These are phyloP conservation scores for Drosophila atroscutellata DNA, from an alignment of 2,888 invertebrate genomes.

Conservation along the genomic window DNA sequence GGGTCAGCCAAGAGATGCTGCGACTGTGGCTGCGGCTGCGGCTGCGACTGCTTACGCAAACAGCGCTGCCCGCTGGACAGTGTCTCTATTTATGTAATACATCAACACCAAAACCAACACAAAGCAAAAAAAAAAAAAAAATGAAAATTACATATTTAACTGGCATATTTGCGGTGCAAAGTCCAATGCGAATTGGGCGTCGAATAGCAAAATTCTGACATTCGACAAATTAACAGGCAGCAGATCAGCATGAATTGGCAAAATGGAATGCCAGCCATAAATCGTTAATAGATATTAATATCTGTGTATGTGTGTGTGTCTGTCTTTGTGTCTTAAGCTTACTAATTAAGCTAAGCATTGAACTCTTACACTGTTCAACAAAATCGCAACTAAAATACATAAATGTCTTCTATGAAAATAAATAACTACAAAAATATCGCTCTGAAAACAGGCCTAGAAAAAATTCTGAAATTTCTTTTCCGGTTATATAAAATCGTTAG, in stretches of 20 bases:
- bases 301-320: neutral
- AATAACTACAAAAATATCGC: neutral
- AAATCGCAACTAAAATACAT: neutral
- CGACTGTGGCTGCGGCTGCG: slow-evolving; percentile 56
- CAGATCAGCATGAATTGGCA: slow-evolving; percentile 64
- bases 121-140: neutral
- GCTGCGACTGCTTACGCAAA: slow-evolving; percentile 61
- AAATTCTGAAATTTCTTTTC: neutral
- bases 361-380: neutral
- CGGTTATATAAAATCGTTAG: neutral
- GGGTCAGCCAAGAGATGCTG: slow-evolving; percentile 62
- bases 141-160: slow-evolving; percentile 56
- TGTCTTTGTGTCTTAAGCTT: slow-evolving; percentile 16
- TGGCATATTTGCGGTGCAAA: slow-evolving; percentile 60
- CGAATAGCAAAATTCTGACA: slow-evolving; percentile 57
- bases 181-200: slow-evolving; percentile 46
- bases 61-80: slow-evolving; percentile 34
- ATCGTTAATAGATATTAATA: neutral
- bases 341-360: slow-evolving; percentile 41
- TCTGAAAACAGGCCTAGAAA: neutral
- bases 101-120: slow-evolving; percentile 14
- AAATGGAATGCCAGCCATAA: slow-evolving; percentile 20
- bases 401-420: neutral
- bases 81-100: slow-evolving; percentile 56
- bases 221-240: slow-evolving; percentile 34